Percentiles rank a stretch among this genome's conserved stretches.
These are phyloP conservation scores for Porites rus DNA, from an alignment of 92 coral and sea anemone species.

Conservation along the genomic window DNA sequence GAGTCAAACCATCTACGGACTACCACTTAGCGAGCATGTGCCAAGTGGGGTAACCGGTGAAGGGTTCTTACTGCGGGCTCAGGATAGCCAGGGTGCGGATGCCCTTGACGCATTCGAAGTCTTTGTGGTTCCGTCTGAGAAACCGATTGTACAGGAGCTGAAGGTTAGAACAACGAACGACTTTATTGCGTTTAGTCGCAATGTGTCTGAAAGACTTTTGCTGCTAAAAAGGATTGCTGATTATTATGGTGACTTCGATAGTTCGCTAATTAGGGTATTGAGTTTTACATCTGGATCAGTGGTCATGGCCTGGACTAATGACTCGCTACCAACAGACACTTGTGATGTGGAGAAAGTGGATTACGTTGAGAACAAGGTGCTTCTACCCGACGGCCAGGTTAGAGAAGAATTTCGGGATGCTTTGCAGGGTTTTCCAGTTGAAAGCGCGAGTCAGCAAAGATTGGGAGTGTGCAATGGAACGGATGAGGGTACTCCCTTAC, in stretches of 20 bases:
- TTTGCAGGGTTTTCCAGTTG: constrained; percentile 66
- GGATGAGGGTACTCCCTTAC: constrained; percentile 46
- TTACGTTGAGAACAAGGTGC: constrained; percentile 60
- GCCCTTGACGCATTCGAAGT: constrained; percentile 89
- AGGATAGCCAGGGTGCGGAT: constrained; percentile 66
- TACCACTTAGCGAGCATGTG: constrained; percentile 77
- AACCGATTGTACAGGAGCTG: constrained; percentile 72
- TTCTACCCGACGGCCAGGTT: constrained; percentile 69
- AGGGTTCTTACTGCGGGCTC: constrained; percentile 77
- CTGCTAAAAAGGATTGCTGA: constrained; percentile 66
- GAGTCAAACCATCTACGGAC: constrained; percentile 79
- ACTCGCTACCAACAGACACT: constrained; percentile 75
- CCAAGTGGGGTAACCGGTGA: constrained; percentile 63
- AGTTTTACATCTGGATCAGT: constrained; percentile 79
- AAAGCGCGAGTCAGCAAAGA: constrained; percentile 58
- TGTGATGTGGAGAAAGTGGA: constrained; percentile 76
- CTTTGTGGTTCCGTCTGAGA: constrained; percentile 50
- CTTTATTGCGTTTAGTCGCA: constrained; percentile 64
- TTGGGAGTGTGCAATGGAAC: constrained; percentile 82
- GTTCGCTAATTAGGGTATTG: constrained; percentile 66
- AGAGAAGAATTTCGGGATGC: constrained; percentile 66
- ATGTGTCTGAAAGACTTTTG: constrained; percentile 72
- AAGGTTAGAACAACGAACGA: constrained; percentile 60
- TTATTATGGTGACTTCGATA: constrained; percentile 78
- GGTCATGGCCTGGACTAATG: constrained; percentile 88